Evolutionary conservation across 2,888 invertebrate species (phyloP).

Genomic region (Andrena haemorrhoa): DNA sequence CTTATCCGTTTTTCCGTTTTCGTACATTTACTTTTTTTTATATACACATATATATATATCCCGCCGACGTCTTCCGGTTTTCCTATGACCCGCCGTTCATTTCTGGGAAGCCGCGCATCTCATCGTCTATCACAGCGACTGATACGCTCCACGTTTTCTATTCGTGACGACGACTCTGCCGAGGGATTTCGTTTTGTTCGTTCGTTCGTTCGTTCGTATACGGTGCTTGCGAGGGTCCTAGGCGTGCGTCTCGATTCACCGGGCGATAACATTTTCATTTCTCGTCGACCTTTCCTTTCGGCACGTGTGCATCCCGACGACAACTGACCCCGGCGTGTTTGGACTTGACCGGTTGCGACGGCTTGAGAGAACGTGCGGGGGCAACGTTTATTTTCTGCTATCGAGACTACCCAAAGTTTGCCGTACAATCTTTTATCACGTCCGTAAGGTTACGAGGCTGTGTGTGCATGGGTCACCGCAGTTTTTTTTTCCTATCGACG

Average conservation of each 20-base stretch:
- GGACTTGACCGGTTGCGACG: conserved; percentile 64
- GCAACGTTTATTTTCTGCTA: conserved; percentile 29
- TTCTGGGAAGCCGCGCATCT: conserved; percentile 60
- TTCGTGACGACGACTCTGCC: conserved; percentile 45
- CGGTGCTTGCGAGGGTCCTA: conserved; percentile 57
- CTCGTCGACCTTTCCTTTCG: conserved; percentile 61
- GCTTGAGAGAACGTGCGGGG: conserved; percentile 37
- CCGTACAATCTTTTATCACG: conserved; percentile 54
- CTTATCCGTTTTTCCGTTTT: conserved; percentile 36
- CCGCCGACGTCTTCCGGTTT: conserved; percentile 48
- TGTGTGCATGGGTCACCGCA: conserved; percentile 58
- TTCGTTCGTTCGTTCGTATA: conserved; percentile 26
- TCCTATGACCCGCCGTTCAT: conserved; percentile 44
- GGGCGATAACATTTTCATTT: conserved; percentile 59
- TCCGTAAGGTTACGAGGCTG: conserved; percentile 58
- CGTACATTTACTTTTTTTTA: conserved; percentile 14
- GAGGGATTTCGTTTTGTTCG: conserved; percentile 61
- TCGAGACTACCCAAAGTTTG: conserved; percentile 61
- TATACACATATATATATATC: conserved; percentile 5
- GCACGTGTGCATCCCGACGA: conserved; percentile 30
- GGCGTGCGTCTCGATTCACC: conserved; percentile 55
- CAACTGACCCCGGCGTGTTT: conserved; percentile 45
- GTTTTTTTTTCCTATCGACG: conserved; percentile 48
- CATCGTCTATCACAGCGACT: conserved; percentile 48
- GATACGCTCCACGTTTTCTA: conserved; percentile 45